phyloP scores from a whole-genome alignment of 1,140 invertebrate species.

The Cherax destructor region DNA sequence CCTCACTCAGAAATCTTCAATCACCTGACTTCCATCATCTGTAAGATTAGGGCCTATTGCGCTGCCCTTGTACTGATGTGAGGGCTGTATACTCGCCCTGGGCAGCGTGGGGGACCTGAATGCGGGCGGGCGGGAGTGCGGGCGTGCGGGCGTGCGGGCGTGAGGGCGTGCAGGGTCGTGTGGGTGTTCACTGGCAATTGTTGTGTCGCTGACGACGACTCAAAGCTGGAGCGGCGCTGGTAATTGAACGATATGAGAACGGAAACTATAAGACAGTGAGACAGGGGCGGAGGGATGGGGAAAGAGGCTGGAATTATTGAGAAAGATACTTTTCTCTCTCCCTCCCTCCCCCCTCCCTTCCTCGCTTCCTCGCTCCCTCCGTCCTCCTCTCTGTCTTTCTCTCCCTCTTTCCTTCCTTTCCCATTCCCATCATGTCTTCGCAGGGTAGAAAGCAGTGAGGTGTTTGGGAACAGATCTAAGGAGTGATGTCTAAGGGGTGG shows the following conservation, averaged over 20 bases:
- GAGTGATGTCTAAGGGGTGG: too few relatives aligned
- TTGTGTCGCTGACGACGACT: not conserved
- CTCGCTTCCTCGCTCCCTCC: not conserved
- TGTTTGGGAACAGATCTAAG: too few relatives aligned
- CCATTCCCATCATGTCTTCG: not conserved
- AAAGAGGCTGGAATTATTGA: not conserved
- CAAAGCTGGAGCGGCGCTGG: not conserved
- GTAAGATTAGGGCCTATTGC: not conserved
- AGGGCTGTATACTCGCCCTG: too few relatives aligned
- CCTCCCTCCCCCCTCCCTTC: not conserved
- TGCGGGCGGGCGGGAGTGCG: not conserved
- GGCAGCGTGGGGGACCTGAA: too few relatives aligned
- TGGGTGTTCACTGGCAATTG: not conserved
- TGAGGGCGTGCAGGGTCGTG: not conserved
- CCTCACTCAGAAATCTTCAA: not conserved
- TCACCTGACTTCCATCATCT: not conserved
- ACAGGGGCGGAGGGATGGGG: not conserved
- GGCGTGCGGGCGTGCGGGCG: too few relatives aligned
- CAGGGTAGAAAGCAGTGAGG: too few relatives aligned
- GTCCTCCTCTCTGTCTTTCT: not conserved
- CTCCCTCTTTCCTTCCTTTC: not conserved
- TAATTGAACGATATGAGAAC: constrained; percentile 11
- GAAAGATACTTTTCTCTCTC: not conserved
- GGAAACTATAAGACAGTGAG: not conserved
- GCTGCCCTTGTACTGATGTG: too few relatives aligned